These are phyloP conservation scores for Lordiphosa clarofinis DNA, from an alignment of 1,140 invertebrate species.

Conservation along the genomic window DNA sequence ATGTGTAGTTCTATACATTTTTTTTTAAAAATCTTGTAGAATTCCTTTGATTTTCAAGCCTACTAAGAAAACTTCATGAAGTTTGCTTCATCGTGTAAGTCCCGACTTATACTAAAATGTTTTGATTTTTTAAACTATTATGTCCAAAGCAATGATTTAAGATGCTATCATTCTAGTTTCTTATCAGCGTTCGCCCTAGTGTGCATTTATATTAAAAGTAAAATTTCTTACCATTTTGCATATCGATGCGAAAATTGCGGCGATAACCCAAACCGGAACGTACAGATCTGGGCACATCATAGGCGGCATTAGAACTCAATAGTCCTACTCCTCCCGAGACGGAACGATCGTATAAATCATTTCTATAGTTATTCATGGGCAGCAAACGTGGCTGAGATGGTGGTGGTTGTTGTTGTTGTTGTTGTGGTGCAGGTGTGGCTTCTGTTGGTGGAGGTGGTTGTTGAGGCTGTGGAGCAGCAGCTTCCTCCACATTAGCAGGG, in stretches of 20 bases:
- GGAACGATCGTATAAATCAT: conserved; percentile 78
- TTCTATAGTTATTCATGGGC: conserved; percentile 70
- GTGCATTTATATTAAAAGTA: no score
- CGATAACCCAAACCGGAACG: conserved; percentile 73
- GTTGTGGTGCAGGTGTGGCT: conserved; percentile 28
- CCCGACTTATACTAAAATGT: no score
- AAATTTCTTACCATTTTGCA: conserved; percentile 56
- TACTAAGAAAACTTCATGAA: no score
- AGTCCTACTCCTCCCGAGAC: conserved; percentile 20
- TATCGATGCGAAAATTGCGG: conserved; percentile 78
- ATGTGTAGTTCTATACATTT: no score
- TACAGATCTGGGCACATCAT: conserved; percentile 77
- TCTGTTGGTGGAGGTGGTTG: conserved; percentile 36
- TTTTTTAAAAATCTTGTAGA: no score
- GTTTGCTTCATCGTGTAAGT: no score
- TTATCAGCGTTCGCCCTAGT: no score
- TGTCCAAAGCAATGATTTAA: no score
- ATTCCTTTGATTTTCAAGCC: no score
- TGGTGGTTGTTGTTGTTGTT: conserved; percentile 36
- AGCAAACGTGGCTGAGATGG: conserved; percentile 44
- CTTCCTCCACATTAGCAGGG: conserved; percentile 67
- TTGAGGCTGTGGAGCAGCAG: conserved; percentile 24
- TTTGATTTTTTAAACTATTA: no score
- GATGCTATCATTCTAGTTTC: no score
- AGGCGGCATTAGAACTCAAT: conserved; percentile 29